phyloP scores from a whole-genome alignment of 2,888 invertebrate genomes.

The Drosophila pseudotalamancana region DNA sequence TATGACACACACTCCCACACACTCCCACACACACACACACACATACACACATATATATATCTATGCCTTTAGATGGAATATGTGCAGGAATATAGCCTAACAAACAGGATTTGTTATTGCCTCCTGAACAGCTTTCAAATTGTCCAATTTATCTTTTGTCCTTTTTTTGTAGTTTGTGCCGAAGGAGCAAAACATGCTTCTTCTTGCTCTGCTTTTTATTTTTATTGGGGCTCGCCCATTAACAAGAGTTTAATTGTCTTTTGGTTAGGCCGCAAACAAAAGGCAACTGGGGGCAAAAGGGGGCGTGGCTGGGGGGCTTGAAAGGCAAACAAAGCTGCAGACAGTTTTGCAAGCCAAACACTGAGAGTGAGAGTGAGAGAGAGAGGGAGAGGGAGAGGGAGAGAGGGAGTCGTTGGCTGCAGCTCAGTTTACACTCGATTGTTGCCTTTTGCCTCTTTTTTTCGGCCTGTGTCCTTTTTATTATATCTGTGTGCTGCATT shows the following conservation, averaged over 20 bases:
- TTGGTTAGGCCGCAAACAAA: slow-evolving; percentile 60
- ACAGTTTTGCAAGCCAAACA: slow-evolving; percentile 39
- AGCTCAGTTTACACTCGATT: slow-evolving; percentile 48
- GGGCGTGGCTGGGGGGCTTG: neutral
- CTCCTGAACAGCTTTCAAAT: slow-evolving; percentile 40
- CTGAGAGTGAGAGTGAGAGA: neutral
- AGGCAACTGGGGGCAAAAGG: slow-evolving; percentile 33
- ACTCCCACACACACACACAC: too few species aligned
- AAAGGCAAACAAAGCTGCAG: slow-evolving; percentile 49
- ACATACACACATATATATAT: neutral
- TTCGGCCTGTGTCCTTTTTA: slow-evolving; percentile 11
- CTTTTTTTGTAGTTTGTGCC: slow-evolving; percentile 7
- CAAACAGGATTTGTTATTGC: slow-evolving; percentile 24
- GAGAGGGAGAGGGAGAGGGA: neutral
- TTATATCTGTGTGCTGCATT: slow-evolving; percentile 53
- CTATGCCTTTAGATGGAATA: neutral
- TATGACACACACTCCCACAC: slow-evolving; percentile 7
- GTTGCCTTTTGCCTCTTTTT: slow-evolving; percentile 25
- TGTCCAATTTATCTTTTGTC: slow-evolving; percentile 51
- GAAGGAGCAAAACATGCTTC: too few species aligned
- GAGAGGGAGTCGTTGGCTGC: slow-evolving; percentile 25
- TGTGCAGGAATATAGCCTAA: neutral
- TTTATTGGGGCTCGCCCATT: slow-evolving; percentile 51
- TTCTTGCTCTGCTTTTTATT: neutral
- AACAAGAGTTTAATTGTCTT: slow-evolving; percentile 61